phyloP scores from a whole-genome alignment of 2,113 vertebrate species.

The Phyllostomus hastatus region DNA sequence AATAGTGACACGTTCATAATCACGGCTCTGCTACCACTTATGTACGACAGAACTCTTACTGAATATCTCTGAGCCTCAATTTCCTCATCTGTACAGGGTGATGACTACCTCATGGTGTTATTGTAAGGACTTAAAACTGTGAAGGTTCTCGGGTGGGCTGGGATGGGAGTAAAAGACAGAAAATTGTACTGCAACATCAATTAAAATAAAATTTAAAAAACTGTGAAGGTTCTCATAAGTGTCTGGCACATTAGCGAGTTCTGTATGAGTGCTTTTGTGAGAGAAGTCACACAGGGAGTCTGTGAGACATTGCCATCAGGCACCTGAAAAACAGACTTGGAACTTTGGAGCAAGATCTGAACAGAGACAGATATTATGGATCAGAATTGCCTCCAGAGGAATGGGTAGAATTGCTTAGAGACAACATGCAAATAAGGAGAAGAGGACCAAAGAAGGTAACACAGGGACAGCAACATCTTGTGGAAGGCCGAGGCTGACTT shows the following conservation, averaged over 20 bases:
- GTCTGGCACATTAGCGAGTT: neutral
- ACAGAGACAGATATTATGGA: neutral
- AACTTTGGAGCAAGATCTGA: neutral
- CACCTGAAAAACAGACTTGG: neutral
- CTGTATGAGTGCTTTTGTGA: neutral
- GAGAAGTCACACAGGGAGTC: neutral
- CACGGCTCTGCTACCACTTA: too few relatives aligned
- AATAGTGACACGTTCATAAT: accelerated
- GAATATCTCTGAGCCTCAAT: neutral
- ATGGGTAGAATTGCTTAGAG: neutral
- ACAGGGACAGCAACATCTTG: too few relatives aligned
- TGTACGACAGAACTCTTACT: neutral
- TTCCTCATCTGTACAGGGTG: neutral
- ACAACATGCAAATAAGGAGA: neutral
- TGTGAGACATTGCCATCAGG: neutral
- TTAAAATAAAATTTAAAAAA: neutral
- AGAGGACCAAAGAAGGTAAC: neutral
- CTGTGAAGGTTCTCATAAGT: neutral
- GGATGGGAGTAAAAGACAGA: too few relatives aligned
- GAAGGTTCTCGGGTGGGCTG: neutral
- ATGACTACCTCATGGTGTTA: neutral
- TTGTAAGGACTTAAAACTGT: neutral
- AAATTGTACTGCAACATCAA: too few relatives aligned
- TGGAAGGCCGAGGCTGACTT: neutral
- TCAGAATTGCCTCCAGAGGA: neutral